phyloP scores from a whole-genome alignment of 2,888 invertebrate genomes.

The Notodromas monacha region DNA sequence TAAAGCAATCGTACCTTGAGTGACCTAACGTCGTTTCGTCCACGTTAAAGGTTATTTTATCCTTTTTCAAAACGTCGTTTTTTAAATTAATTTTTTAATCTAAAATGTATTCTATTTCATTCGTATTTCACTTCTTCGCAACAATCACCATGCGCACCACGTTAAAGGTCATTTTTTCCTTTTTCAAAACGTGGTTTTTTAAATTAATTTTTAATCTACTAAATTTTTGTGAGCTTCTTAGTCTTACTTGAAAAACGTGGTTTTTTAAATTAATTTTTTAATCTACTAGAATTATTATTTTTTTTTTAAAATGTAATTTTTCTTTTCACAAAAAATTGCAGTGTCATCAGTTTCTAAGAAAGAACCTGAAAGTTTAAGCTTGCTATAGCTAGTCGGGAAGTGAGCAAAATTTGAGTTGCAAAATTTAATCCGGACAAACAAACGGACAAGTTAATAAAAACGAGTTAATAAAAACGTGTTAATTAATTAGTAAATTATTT shows the following conservation, averaged over 20 bases:
- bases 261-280: constrained; percentile 4
- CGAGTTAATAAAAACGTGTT: constrained; percentile 4
- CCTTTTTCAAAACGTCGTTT: constrained; percentile 4
- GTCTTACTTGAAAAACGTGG: constrained; percentile 4
- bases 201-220: constrained; percentile 4
- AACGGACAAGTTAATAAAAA: constrained; percentile 4
- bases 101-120: constrained; percentile 4
- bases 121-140: constrained; percentile 2
- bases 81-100: constrained; percentile 4
- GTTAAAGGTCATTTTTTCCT: constrained; percentile 1
- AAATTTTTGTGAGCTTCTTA: constrained; percentile 1
- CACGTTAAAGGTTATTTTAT: constrained; percentile 4
- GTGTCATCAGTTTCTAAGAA: constrained; percentile 4
- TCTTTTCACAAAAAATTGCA: constrained; percentile 4
- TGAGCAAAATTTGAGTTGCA: constrained; percentile 4
- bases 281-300: constrained; percentile 1
- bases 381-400: constrained; percentile 4
- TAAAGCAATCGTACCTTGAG: constrained; percentile 4
- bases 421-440: constrained; percentile 4
- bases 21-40: constrained; percentile 4
- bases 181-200: constrained; percentile 2
- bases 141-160: constrained; percentile 2
- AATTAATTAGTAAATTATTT: constrained; percentile 4
- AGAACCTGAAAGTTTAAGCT: constrained; percentile 2
- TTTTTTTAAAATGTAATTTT: constrained; percentile 1